Percentiles rank a stretch among this genome's conserved stretches.
Evolutionary conservation across 1,140 invertebrate species (phyloP).

Genomic region (Neoseiulus cucumeris): DNA sequence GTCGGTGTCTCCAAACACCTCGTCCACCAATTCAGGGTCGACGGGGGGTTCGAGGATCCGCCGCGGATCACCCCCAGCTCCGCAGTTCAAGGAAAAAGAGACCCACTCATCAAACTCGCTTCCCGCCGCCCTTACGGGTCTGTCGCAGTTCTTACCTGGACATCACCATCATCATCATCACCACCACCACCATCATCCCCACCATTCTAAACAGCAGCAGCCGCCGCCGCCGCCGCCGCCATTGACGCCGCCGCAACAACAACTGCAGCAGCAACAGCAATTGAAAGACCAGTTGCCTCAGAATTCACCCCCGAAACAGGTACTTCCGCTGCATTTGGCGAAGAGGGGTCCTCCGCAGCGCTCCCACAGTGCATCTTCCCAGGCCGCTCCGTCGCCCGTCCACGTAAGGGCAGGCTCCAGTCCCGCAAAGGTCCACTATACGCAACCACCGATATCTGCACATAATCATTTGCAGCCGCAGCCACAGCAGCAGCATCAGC

Average conservation of each 20-base stretch:
- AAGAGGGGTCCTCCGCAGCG: slow-evolving; percentile 9
- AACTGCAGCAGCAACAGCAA: background rate
- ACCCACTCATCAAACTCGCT: background rate
- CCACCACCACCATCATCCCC: background rate
- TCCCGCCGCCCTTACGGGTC: background rate
- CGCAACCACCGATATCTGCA: background rate
- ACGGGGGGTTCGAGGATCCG: background rate
- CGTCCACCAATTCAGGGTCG: background rate
- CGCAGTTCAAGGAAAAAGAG: background rate
- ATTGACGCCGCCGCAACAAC: background rate
- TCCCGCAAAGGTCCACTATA: slow-evolving; percentile 2
- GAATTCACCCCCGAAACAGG: background rate
- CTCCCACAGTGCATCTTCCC: slow-evolving; percentile 8
- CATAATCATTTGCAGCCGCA: background rate
- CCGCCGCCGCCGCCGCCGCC: background rate
- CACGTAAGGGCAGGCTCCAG: slow-evolving; percentile 8
- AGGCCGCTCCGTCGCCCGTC: slow-evolving; percentile 9
- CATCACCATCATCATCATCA: background rate
- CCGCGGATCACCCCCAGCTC: slow-evolving; percentile 4
- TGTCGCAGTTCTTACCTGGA: background rate
- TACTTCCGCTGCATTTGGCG: slow-evolving; percentile 10
- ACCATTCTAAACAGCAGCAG: background rate
- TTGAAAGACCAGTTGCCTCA: background rate
- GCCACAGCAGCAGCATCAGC: background rate
- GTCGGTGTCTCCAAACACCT: background rate